These are phyloP conservation scores for Hypocryptadius cinnamomeus DNA, from an alignment of 2,113 vertebrate species.

Conservation along the genomic window DNA sequence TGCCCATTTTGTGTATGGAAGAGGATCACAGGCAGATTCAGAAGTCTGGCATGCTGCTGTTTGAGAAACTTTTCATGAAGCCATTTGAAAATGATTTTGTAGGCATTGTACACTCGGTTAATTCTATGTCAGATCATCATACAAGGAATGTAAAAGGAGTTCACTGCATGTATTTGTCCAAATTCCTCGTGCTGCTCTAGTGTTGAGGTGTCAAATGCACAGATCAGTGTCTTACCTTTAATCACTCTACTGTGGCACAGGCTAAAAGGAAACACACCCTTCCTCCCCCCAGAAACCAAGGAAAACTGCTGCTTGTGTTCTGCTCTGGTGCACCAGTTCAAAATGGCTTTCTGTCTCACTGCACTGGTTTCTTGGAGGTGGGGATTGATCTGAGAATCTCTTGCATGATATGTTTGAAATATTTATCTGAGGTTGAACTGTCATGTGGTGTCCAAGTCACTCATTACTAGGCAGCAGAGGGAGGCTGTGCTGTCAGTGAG, in stretches of 20 bases:
- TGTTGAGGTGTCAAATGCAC: background rate
- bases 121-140: background rate
- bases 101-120: background rate
- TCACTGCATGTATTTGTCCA: background rate
- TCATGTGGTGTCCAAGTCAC: constrained; percentile 60
- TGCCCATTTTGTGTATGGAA: background rate
- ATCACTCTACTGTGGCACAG: background rate
- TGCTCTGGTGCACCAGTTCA: constrained; percentile 15
- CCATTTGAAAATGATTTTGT: background rate
- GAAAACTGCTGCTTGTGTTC: constrained; percentile 28
- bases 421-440: constrained; percentile 61
- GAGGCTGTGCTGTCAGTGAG: constrained; percentile 48
- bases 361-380: constrained; percentile 48
- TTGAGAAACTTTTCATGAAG: background rate
- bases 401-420: constrained; percentile 65
- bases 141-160: background rate
- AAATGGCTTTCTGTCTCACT: constrained; percentile 60
- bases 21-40: background rate
- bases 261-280: background rate
- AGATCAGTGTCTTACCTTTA: background rate
- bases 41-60: background rate
- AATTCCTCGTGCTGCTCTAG: background rate
- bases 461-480: constrained; percentile 61
- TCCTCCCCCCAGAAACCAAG: background rate
- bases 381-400: constrained; percentile 65